Conservation (phyloP, 2,113 vertebrate species). For the pig (Sus scrofa) region T2T-Sscrofa CM000821.6:54644501-54645000, state of each 20-base stretch:
- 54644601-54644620: too few relatives aligned
- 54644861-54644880: background rate
- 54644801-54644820: too few relatives aligned
- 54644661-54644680: too few relatives aligned
- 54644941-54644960: background rate
- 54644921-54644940: background rate
- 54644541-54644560: background rate
- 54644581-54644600: too few relatives aligned
- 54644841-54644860: background rate
- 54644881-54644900: background rate
- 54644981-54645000: background rate
- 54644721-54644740: too few relatives aligned
- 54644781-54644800: too few relatives aligned
- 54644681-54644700: too few relatives aligned
- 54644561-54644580: background rate
- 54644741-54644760: too few relatives aligned
- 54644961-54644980: background rate
- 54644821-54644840: background rate
- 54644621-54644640: too few relatives aligned
- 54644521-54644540: conserved; percentile 1
- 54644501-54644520: background rate
- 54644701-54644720: too few relatives aligned
- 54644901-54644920: background rate
- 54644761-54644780: too few relatives aligned
- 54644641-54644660: too few relatives aligned